These are phyloP conservation scores for Scolopax rusticola DNA, from an alignment of 2,797 vertebrate species.

Conservation along the genomic window DNA sequence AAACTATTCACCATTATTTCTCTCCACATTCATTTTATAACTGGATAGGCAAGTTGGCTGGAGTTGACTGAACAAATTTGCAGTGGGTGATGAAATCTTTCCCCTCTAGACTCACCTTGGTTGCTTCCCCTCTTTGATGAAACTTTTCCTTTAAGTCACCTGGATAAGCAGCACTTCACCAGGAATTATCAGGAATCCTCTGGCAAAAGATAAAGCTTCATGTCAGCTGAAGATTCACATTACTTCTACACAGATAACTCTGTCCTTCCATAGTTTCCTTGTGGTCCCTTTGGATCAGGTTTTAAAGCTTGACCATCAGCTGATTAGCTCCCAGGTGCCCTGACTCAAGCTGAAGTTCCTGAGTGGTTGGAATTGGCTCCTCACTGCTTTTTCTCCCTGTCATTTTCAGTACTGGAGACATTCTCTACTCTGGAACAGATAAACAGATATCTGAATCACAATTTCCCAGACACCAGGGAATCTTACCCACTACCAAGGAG, in stretches of 20 bases:
- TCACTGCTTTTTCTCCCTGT: not conserved
- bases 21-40: not conserved
- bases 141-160: not conserved
- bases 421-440: not conserved
- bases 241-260: not conserved
- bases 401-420: not conserved
- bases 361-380: not conserved
- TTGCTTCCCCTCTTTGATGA: not conserved
- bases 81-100: not conserved
- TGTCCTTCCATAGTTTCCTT: not conserved
- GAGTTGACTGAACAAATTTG: not conserved
- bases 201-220: not conserved
- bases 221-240: not conserved
- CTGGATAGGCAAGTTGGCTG: not conserved
- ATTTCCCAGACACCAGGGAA: not conserved
- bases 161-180: not conserved
- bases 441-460: not conserved
- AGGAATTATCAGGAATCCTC: not conserved
- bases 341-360: not conserved
- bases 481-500: not conserved
- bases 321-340: not conserved
- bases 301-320: not conserved
- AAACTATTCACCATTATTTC: not conserved
- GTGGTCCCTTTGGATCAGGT: not conserved
- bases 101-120: not conserved